phyloP scores from a whole-genome alignment of 2,113 vertebrate species.

The Brienomyrus brachyistius region DNA sequence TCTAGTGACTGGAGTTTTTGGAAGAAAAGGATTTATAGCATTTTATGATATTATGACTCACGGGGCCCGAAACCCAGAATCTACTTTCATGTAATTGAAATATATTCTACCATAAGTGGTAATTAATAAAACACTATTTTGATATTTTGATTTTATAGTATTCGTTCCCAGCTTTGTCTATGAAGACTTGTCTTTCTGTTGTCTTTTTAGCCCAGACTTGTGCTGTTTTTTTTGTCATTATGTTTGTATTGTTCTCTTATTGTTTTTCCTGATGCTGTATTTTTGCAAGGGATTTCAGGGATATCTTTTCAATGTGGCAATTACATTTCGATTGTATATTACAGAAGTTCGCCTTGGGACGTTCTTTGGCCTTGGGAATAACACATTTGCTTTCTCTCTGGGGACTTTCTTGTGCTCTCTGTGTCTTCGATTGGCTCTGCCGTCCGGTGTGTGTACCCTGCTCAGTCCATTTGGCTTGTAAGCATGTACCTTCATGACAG shows the following conservation, averaged over 20 bases:
- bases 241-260: neutral
- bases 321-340: neutral
- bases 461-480: neutral
- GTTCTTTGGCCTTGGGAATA: neutral
- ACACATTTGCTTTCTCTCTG: neutral
- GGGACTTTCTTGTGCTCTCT: neutral
- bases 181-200: slow-evolving; percentile 42
- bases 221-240: neutral
- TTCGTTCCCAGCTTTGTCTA: neutral
- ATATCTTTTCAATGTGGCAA: neutral
- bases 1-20: slow-evolving; percentile 24
- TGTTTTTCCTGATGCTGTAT: neutral
- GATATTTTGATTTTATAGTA: slow-evolving; percentile 64
- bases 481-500: neutral
- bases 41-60: slow-evolving; percentile 45
- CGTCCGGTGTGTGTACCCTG: neutral
- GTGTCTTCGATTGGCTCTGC: neutral
- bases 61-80: slow-evolving; percentile 52
- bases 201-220: neutral
- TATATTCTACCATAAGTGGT: slow-evolving; percentile 65
- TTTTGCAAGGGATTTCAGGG: slow-evolving; percentile 1
- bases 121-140: slow-evolving; percentile 85
- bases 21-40: slow-evolving; percentile 14
- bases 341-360: neutral
- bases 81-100: slow-evolving; percentile 74